Evolutionary conservation across 2,888 invertebrate genomes (phyloP), one percentile per base, ranked within the genome.

Genomic region (Patella pellucida): DNA sequence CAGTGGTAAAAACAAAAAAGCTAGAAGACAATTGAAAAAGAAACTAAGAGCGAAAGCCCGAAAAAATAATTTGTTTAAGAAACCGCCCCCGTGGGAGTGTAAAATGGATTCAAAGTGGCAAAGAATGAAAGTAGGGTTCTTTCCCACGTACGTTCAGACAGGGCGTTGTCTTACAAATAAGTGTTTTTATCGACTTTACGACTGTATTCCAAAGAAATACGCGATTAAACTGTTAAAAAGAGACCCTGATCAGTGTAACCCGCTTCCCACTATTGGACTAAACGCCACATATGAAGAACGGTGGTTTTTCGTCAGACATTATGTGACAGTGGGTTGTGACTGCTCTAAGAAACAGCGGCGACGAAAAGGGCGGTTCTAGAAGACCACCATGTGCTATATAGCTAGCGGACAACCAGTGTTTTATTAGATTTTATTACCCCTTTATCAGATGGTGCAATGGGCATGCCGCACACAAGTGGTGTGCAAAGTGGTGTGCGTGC

Each of bases 131-230:
- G 79, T 81, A 11, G 88, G 83, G 9, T 83, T 85, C 76, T 89
- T 87, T 79, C 89, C 89, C 7, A 80, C 81, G 9, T 82, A 82
- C 54, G 75, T 88, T 69, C 80, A 81, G 73, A 85, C 85, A 15
- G 87, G 85, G 4, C 76, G 79, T 50, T 89, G 89, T 78, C 78
- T 77, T 70, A 83, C 84, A 56, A 81, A 84, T 62, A 85, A 84
- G 68, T 89, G 89, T 78, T 87, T 88, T 75, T 87, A 84, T 77
- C 83, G 85, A 23, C 78, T 87, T 73, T 87, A 88, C 77, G 81
- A 83, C 73, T 89, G 89, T 82, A 84, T 82, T 52, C 87, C 87
- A 16, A 83, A 85, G 69, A 84, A 83, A 72, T 89, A 88, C 79
- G 79, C 83, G 71, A 83, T 88, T 68, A 84, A 85, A 79, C 80